These are phyloP conservation scores for Nematopogon swammerdamellus DNA, from an alignment of 2,888 invertebrate species.

Conservation along the genomic window DNA sequence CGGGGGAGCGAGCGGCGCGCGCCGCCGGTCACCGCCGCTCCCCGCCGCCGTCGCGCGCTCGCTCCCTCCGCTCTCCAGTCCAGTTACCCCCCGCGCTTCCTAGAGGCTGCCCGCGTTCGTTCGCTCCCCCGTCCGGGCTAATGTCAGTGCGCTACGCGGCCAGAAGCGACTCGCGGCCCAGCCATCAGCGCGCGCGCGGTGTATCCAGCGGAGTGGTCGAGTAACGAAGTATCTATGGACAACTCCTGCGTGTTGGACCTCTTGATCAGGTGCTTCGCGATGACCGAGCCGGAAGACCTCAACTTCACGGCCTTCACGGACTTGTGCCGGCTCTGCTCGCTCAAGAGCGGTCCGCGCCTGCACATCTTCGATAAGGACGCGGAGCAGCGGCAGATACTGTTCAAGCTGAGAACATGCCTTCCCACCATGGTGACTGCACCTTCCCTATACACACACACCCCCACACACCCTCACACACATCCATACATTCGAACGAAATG, in stretches of 20 bases:
- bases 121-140: not conserved
- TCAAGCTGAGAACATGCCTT: slow-evolving; percentile 66
- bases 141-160: not conserved
- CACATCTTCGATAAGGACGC: slow-evolving; percentile 71
- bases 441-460: slow-evolving; percentile 6
- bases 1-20: slow-evolving; percentile 50
- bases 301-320: slow-evolving; percentile 66
- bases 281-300: slow-evolving; percentile 66
- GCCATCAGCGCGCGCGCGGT: slow-evolving; percentile 41
- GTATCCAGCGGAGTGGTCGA: slow-evolving; percentile 14
- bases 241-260: slow-evolving; percentile 58
- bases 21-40: slow-evolving; percentile 29
- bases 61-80: not conserved
- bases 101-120: not conserved
- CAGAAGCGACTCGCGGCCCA: slow-evolving; percentile 2
- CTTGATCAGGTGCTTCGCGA: slow-evolving; percentile 58
- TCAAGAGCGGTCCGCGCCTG: slow-evolving; percentile 65
- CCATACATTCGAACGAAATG: too few species aligned
- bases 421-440: slow-evolving; percentile 62
- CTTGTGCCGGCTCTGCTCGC: slow-evolving; percentile 67
- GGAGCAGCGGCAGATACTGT: slow-evolving; percentile 66
- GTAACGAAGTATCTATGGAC: slow-evolving; percentile 52
- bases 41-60: not conserved
- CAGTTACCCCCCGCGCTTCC: not conserved
- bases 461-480: too few species aligned